phyloP scores from a whole-genome alignment of 2,113 vertebrate species.

The Pelecanoides urinatrix region DNA sequence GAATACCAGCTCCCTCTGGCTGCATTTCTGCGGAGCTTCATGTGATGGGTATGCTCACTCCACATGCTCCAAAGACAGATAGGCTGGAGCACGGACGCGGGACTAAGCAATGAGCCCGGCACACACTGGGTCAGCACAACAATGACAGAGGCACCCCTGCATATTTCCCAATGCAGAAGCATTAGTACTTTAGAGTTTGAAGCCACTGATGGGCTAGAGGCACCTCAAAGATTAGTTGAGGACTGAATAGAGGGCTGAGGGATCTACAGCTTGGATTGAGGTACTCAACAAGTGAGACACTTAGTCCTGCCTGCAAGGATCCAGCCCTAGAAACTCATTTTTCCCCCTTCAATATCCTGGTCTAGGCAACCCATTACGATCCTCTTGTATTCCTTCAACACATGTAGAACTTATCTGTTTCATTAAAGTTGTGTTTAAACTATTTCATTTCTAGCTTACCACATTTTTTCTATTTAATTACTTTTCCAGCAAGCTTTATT shows the following conservation, averaged over 20 bases:
- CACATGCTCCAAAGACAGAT: not conserved
- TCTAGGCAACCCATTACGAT: not conserved
- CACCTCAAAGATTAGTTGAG: not conserved
- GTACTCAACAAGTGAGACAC: not conserved
- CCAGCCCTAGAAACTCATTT: not conserved
- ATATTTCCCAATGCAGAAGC: not conserved
- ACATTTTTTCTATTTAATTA: not conserved
- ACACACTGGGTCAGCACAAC: rapidly evolving
- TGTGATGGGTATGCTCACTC: not conserved
- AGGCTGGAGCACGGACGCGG: not conserved
- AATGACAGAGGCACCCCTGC: not conserved
- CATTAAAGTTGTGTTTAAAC: not conserved
- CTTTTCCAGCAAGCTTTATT: not conserved
- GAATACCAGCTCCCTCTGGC: constrained; percentile 51
- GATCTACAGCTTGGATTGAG: not conserved
- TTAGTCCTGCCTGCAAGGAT: not conserved
- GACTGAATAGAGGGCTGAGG: not conserved
- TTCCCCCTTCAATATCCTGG: not conserved
- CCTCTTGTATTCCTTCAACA: not conserved
- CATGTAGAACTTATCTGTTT: not conserved
- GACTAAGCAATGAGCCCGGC: not conserved
- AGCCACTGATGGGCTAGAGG: not conserved
- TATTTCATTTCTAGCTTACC: not conserved
- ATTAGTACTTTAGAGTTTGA: not conserved
- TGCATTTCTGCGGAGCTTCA: constrained; percentile 6